These are phyloP conservation scores for Macrophya alboannulata DNA, from an alignment of 2,888 invertebrate genomes.

Conservation along the genomic window DNA sequence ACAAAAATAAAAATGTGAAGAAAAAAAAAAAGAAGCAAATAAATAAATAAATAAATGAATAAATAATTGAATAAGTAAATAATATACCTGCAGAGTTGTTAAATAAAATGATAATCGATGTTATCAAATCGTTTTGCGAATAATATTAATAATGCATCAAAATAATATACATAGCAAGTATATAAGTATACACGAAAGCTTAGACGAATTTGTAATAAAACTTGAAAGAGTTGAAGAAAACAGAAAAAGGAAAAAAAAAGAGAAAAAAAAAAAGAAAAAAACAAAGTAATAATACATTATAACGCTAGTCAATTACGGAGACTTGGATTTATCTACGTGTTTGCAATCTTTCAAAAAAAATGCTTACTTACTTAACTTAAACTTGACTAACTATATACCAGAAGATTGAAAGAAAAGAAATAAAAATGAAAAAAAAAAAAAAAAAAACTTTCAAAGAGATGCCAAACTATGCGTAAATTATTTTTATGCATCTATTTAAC, in stretches of 20 bases:
- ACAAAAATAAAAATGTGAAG: conserved; percentile 1
- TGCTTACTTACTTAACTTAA: conserved; percentile 26
- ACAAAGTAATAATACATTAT: conserved; percentile 51
- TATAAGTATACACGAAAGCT: not conserved
- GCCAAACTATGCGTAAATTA: conserved; percentile 68
- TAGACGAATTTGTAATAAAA: not conserved
- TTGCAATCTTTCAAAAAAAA: conserved; percentile 50
- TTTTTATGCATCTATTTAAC: conserved; percentile 66
- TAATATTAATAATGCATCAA: not conserved
- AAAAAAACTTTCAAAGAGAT: conserved; percentile 56
- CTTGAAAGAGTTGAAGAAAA: not conserved
- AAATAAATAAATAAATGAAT: not conserved
- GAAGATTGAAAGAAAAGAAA: conserved; percentile 47
- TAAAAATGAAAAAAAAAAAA: conserved; percentile 15
- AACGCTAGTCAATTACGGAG: conserved; percentile 79
- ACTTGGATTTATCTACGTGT: conserved; percentile 65
- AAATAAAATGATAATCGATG: not conserved
- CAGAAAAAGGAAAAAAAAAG: not conserved
- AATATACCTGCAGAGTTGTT: not conserved
- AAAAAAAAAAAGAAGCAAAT: not conserved
- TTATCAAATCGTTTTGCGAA: not conserved
- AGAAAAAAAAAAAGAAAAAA: not conserved
- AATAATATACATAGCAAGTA: not conserved
- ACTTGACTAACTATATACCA: conserved; percentile 1
- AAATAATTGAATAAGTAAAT: not conserved